Conservation (phyloP, 1,140 invertebrate genomes). For the Polypedilum vanderplanki region DNA sequence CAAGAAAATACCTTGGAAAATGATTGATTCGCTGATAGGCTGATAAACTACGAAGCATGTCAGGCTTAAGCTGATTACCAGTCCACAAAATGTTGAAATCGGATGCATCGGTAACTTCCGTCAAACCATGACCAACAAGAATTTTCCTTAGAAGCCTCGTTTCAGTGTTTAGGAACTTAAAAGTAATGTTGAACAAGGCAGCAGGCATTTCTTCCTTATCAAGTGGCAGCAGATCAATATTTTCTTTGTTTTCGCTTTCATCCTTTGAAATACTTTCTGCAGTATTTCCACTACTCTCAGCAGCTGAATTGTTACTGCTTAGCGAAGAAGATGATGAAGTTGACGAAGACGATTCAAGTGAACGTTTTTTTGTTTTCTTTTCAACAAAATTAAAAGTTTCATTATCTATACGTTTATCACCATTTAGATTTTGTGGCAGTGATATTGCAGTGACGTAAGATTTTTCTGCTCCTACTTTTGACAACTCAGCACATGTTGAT, state of each 20-base stretch:
- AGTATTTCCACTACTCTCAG: constrained; percentile 24
- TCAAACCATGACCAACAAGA: constrained; percentile 64
- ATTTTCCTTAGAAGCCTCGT: constrained; percentile 67
- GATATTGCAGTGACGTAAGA: constrained; percentile 23
- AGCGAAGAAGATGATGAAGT: constrained; percentile 30
- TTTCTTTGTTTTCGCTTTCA: constrained; percentile 36
- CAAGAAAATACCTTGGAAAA: constrained; percentile 68
- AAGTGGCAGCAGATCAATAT: constrained; percentile 40
- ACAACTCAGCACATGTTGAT: constrained; percentile 21
- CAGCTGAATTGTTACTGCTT: neutral
- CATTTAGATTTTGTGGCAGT: neutral
- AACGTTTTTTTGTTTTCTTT: constrained; percentile 31
- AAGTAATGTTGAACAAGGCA: constrained; percentile 65
- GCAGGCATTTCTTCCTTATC: constrained; percentile 55
- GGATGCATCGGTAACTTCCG: constrained; percentile 56
- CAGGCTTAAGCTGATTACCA: constrained; percentile 83
- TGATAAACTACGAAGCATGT: constrained; percentile 67
- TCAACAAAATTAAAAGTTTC: constrained; percentile 27
- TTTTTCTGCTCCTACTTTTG: constrained; percentile 22
- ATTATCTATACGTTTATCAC: neutral
- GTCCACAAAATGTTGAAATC: constrained; percentile 89
- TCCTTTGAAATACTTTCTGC: constrained; percentile 33
- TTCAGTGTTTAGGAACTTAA: constrained; percentile 73
- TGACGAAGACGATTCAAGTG: constrained; percentile 37
- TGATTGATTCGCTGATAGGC: constrained; percentile 89